A percentile compares a stretch with the other conserved stretches of the same genome.
Conservation (phyloP, 2,113 vertebrate genomes). For the Nicator chloris region DNA sequence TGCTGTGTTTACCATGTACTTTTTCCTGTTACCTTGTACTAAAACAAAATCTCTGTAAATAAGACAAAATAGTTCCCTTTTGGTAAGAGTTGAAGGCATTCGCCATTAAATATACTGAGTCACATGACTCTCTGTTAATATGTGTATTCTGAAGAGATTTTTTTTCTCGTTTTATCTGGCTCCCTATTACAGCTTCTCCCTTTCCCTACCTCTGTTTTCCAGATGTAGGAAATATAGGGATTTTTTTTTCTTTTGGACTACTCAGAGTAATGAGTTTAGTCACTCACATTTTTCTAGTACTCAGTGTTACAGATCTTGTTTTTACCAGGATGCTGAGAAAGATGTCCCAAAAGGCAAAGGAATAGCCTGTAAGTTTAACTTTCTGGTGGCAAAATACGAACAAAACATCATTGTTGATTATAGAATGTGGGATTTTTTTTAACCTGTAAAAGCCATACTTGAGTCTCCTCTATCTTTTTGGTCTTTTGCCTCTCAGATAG, state of each 20-base stretch:
- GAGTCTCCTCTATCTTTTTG: neutral
- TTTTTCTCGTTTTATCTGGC: neutral
- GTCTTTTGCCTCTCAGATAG: neutral
- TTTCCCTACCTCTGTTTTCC: neutral
- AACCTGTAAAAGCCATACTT: neutral
- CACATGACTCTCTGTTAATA: neutral
- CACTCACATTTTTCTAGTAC: neutral
- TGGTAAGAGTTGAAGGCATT: neutral
- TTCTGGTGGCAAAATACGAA: neutral
- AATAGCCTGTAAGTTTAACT: neutral
- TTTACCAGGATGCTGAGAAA: neutral
- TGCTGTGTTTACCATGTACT: neutral
- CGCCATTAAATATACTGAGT: neutral
- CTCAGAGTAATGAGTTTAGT: neutral
- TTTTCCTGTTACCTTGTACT: neutral
- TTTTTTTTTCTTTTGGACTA: neutral
- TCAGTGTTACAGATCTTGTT: neutral
- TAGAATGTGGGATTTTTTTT: neutral
- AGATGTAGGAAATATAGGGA: neutral
- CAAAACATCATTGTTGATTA: neutral
- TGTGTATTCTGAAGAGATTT: rapidly evolving
- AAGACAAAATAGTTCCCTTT: neutral
- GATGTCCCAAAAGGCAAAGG: neutral
- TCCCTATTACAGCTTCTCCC: neutral
- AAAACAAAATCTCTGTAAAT: neutral